Conservation (phyloP, 1,140 invertebrate genomes). For the Platorchestia sp. region DNA sequence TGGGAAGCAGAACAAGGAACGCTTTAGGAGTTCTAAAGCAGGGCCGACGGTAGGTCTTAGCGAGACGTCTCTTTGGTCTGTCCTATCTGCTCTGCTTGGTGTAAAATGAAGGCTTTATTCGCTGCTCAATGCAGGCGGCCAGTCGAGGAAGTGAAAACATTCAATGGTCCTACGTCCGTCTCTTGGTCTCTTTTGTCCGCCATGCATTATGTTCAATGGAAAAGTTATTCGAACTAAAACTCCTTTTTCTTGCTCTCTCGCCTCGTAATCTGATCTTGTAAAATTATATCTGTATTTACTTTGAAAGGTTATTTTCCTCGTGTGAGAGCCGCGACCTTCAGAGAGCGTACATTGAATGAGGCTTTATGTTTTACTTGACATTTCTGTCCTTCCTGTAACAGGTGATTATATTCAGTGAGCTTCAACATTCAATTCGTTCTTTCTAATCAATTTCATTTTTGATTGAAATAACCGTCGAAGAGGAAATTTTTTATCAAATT, state of each 20-base stretch:
- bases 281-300: not conserved
- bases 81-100: not conserved
- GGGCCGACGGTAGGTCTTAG: not conserved
- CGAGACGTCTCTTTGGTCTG: not conserved
- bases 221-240: not conserved
- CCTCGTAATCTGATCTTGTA: not conserved
- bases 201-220: not conserved
- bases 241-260: not conserved
- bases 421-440: not conserved
- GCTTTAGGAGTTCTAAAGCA: not conserved
- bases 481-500: not conserved
- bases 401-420: not conserved
- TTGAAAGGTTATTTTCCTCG: not conserved
- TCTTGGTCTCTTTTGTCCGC: not conserved
- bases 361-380: not conserved
- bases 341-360: not conserved
- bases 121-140: not conserved
- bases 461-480: not conserved
- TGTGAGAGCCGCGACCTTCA: not conserved
- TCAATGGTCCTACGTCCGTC: not conserved
- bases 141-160: not conserved
- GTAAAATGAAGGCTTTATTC: not conserved
- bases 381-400: not conserved
- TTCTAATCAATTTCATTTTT: not conserved
- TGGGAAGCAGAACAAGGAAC: not conserved